phyloP scores from a whole-genome alignment of 2,888 invertebrate species.

The Labia minor region DNA sequence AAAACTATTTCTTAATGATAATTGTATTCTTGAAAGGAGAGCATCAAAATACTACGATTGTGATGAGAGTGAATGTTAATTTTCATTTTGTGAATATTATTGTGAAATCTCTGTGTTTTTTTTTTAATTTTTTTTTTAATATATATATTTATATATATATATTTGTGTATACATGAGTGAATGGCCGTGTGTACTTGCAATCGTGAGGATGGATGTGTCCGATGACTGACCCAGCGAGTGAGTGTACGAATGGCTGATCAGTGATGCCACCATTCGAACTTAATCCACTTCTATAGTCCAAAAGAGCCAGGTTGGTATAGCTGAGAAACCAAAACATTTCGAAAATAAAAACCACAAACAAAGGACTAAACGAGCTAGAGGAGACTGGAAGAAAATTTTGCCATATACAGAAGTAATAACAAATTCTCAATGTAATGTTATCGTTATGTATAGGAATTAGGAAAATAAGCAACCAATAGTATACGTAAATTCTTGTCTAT shows the following conservation, averaged over 20 bases:
- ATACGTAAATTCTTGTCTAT: slow-evolving; percentile 13
- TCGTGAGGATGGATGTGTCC: neutral
- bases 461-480: slow-evolving; percentile 7
- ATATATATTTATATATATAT: neutral
- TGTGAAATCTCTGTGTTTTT: neutral
- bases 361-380: neutral
- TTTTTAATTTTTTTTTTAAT: too few species aligned
- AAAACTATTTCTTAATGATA: neutral
- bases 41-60: neutral
- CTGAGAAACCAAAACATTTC: slow-evolving; percentile 3
- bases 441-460: slow-evolving; percentile 13
- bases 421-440: slow-evolving; percentile 9
- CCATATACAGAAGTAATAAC: neutral
- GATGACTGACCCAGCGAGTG: neutral
- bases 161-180: neutral
- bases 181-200: neutral
- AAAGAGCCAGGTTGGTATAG: slow-evolving; percentile 8
- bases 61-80: neutral
- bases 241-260: neutral
- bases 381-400: neutral
- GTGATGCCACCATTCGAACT: neutral
- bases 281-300: neutral
- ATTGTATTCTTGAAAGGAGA: neutral
- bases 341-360: too few species aligned
- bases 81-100: neutral